phyloP scores from a whole-genome alignment of 2,113 vertebrate species.

The Phocoena phocoena region DNA sequence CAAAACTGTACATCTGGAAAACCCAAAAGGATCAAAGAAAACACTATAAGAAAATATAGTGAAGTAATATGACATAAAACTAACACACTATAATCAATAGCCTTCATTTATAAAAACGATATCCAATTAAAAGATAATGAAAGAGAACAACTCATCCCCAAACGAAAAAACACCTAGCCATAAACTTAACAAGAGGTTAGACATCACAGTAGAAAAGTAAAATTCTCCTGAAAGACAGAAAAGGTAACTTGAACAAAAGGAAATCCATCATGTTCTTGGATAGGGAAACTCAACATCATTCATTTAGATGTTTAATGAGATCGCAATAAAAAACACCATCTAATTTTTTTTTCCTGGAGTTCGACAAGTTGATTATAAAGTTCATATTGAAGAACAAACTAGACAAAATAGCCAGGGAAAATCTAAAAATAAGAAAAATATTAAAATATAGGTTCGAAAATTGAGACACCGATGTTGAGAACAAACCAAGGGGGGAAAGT shows the following conservation, averaged over 20 bases:
- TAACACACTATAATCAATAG: background rate
- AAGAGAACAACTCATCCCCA: background rate
- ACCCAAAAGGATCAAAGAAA: background rate
- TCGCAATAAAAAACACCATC: background rate
- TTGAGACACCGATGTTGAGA: background rate
- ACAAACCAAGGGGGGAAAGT: too few relatives aligned
- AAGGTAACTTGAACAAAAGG: background rate
- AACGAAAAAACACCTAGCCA: background rate
- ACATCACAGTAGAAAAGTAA: background rate
- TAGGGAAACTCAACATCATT: background rate
- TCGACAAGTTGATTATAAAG: background rate
- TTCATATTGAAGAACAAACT: background rate
- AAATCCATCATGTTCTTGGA: background rate
- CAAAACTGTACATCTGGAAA: background rate
- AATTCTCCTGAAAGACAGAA: background rate
- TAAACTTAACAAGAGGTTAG: background rate
- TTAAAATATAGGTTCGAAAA: background rate
- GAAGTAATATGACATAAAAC: background rate
- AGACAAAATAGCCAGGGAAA: background rate
- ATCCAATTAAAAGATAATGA: background rate
- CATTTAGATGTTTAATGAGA: background rate
- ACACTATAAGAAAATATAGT: background rate
- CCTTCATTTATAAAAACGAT: background rate
- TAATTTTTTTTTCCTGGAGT: background rate
- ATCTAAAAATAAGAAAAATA: background rate